Conservation (phyloP, 2,797 vertebrate genomes). For the Hydrolagus colliei region DNA sequence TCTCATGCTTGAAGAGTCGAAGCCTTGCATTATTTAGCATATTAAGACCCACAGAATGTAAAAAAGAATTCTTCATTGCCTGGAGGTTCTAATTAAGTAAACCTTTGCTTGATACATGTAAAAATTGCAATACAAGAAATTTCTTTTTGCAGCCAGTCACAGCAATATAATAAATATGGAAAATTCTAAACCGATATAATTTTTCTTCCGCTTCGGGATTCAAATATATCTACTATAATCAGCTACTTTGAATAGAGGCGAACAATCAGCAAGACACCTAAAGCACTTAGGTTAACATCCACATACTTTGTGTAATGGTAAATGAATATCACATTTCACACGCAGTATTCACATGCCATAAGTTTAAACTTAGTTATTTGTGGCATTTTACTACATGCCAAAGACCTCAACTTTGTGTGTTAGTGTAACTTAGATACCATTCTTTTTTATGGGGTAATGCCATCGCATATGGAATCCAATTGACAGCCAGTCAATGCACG, state of each 20-base stretch:
- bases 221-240: conserved; percentile 92
- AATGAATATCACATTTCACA: conserved; percentile 33
- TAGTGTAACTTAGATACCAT: neutral
- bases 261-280: conserved; percentile 76
- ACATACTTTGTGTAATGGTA: conserved; percentile 38
- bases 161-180: conserved; percentile 95
- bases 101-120: conserved; percentile 99
- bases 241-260: conserved; percentile 86
- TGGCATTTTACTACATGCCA: conserved; percentile 65
- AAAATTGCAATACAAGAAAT: conserved; percentile 92
- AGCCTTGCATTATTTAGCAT: conserved; percentile 99
- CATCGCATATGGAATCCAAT: too few relatives aligned
- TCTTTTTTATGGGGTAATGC: neutral
- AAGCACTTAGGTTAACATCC: conserved; percentile 56
- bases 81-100: conserved; percentile 99
- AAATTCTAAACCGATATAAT: conserved; percentile 81
- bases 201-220: conserved; percentile 84
- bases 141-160: conserved; percentile 72
- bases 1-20: conserved; percentile 99
- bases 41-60: conserved; percentile 99
- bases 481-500: too few relatives aligned
- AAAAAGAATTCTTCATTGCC: conserved; percentile 96
- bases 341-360: conserved; percentile 58
- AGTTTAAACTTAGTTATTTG: conserved; percentile 59
- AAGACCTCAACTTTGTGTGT: conserved; percentile 53